Percentiles rank a stretch among this genome's conserved stretches.
Conservation (phyloP, 1,140 invertebrate species). For the Lasaia peninsularis region DNA sequence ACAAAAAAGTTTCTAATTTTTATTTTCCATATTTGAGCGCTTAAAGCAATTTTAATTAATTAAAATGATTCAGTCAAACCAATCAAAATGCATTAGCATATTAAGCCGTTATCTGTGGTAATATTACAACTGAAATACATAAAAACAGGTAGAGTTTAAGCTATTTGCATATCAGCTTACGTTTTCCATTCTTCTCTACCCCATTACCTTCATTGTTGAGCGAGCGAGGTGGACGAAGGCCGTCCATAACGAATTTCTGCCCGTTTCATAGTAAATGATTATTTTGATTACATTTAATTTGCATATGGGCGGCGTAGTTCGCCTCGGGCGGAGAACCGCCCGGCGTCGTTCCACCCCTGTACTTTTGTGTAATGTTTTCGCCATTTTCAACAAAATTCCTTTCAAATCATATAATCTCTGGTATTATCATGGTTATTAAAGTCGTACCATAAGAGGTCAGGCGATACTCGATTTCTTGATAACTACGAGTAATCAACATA, state of each 20-base stretch:
- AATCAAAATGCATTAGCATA: constrained; percentile 43
- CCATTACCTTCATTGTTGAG: constrained; percentile 25
- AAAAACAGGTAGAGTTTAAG: constrained; percentile 46
- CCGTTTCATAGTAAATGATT: constrained; percentile 63
- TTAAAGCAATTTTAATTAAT: constrained; percentile 1
- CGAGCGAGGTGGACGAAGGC: constrained; percentile 29
- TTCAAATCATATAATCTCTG: constrained; percentile 75
- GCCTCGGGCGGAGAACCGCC: constrained; percentile 46
- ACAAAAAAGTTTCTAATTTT: too few species aligned
- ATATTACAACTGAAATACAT: constrained; percentile 53
- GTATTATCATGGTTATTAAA: constrained; percentile 72
- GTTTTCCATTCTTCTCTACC: constrained; percentile 35
- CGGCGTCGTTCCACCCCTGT: constrained; percentile 63
- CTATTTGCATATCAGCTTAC: constrained; percentile 50
- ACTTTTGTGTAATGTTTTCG: constrained; percentile 76
- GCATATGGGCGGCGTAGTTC: constrained; percentile 57
- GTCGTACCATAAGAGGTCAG: constrained; percentile 58
- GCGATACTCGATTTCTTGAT: constrained; percentile 66
- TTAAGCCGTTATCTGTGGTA: constrained; percentile 50
- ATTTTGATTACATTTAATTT: constrained; percentile 76
- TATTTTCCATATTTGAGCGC: too few species aligned
- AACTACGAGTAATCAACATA: constrained; percentile 72
- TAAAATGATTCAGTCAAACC: background rate
- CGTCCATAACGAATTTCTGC: constrained; percentile 25
- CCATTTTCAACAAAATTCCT: constrained; percentile 75